These are phyloP conservation scores for Pseudachorutes palmiensis DNA, from an alignment of 1,140 invertebrate species.

Conservation along the genomic window DNA sequence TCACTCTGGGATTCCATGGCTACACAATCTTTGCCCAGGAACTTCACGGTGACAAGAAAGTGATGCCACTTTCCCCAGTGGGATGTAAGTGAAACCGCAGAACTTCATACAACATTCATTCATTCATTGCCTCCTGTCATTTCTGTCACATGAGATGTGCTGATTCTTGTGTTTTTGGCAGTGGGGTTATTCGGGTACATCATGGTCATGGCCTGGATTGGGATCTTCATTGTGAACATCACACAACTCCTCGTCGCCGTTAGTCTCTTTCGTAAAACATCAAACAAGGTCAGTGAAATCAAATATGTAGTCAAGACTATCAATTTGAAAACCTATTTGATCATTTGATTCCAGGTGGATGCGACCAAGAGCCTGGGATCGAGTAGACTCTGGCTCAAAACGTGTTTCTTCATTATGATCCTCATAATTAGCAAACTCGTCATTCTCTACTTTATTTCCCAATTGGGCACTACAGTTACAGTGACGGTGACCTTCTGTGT, in stretches of 20 bases:
- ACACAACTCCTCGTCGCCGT: slow-evolving; percentile 3
- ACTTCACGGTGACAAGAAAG: neutral
- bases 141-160: neutral
- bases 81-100: slow-evolving; percentile 5
- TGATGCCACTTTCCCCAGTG: slow-evolving; percentile 8
- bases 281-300: neutral
- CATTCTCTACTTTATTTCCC: slow-evolving; percentile 15
- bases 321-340: neutral
- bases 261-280: neutral
- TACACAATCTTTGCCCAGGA: slow-evolving; percentile 11
- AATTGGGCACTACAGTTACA: neutral
- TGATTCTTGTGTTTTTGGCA: neutral
- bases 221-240: neutral
- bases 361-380: slow-evolving; percentile 1
- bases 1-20: slow-evolving; percentile 2
- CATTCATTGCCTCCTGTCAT: neutral
- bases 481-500: slow-evolving; percentile 6
- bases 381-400: slow-evolving; percentile 10
- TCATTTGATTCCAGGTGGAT: neutral
- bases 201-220: slow-evolving; percentile 14
- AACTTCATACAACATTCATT: neutral
- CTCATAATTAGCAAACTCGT: slow-evolving; percentile 11
- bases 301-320: neutral
- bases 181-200: slow-evolving; percentile 12
- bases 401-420: slow-evolving; percentile 12